Percentiles rank a stretch among this genome's conserved stretches.
Evolutionary conservation across 92 coral and sea anemone genomes (phyloP).

Genomic region (Heteractis magnifica): DNA sequence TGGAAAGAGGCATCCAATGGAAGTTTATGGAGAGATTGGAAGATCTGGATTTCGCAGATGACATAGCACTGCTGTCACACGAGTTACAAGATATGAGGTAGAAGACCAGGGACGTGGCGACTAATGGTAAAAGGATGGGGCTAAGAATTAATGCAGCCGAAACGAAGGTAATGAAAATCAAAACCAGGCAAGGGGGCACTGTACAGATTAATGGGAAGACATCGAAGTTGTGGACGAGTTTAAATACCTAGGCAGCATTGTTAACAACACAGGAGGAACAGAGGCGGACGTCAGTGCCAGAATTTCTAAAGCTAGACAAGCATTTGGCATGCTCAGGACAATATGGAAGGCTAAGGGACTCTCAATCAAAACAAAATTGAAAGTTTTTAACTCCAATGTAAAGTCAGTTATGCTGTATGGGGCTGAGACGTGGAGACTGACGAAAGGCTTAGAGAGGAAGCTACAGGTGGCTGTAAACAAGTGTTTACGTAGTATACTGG

Average conservation of each 20-base stretch:
- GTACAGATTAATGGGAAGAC: no score
- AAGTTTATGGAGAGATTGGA: neutral
- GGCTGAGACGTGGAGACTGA: slow-evolving; percentile 1
- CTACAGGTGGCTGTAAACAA: neutral
- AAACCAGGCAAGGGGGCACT: no score
- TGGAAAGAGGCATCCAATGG: no score
- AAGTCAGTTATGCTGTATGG: slow-evolving; percentile 13
- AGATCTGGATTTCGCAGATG: slow-evolving; percentile 22
- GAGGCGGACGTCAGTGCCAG: neutral
- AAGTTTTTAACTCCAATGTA: neutral
- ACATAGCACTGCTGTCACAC: slow-evolving; percentile 19
- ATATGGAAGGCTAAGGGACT: neutral
- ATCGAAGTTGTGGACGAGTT: no score
- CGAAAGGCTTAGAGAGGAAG: neutral
- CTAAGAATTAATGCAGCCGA: slow-evolving; percentile 15
- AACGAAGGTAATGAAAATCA: no score
- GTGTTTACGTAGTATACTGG: no score
- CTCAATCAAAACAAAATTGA: neutral
- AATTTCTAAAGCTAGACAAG: neutral
- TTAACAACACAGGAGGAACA: no score
- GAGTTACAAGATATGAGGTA: slow-evolving; percentile 14
- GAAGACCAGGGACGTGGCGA: slow-evolving; percentile 18
- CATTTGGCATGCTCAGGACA: neutral
- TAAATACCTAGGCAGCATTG: no score
- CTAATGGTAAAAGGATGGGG: slow-evolving; percentile 19